Percentiles rank a stretch among this genome's conserved stretches.
Evolutionary conservation across 1,140 invertebrate species (phyloP).

Genomic region (Zaprionus tsacasi): DNA sequence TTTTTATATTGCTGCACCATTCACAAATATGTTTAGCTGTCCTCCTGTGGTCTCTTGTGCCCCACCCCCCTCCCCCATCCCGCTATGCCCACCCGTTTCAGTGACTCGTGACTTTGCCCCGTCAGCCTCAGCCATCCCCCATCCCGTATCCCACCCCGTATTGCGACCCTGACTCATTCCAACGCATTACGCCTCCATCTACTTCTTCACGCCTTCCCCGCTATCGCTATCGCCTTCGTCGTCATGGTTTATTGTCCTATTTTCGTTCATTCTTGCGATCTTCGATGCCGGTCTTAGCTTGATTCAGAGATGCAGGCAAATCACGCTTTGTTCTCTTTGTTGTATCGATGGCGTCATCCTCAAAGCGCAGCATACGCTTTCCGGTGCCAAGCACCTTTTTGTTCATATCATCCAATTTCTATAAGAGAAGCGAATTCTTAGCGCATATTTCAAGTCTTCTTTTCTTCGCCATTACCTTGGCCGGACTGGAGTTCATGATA

Average conservation of each 20-base stretch:
- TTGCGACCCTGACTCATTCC: background rate
- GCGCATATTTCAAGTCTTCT: background rate
- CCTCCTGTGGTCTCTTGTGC: background rate
- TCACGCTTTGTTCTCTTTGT: slow-evolving; percentile 48
- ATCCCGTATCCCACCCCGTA: background rate
- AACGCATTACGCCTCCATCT: background rate
- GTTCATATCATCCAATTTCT: slow-evolving; percentile 70
- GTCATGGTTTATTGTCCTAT: slow-evolving; percentile 13
- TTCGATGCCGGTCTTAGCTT: slow-evolving; percentile 24
- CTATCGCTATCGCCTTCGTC: background rate
- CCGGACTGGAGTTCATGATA: slow-evolving; percentile 94
- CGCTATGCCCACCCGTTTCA: background rate
- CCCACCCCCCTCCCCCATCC: background rate
- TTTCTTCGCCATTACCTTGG: slow-evolving; percentile 89
- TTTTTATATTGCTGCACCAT: background rate
- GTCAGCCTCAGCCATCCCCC: slow-evolving; percentile 1
- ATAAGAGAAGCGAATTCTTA: background rate
- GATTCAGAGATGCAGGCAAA: slow-evolving; percentile 19
- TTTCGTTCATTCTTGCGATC: slow-evolving; percentile 30
- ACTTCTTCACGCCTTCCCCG: background rate
- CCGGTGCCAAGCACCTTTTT: slow-evolving; percentile 62
- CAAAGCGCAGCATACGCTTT: slow-evolving; percentile 61
- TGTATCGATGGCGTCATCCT: slow-evolving; percentile 46
- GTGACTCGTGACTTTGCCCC: background rate
- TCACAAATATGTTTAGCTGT: background rate